These are phyloP conservation scores for Oscheius sp. DNA, from an alignment of 1,140 invertebrate genomes.

Conservation along the genomic window DNA sequence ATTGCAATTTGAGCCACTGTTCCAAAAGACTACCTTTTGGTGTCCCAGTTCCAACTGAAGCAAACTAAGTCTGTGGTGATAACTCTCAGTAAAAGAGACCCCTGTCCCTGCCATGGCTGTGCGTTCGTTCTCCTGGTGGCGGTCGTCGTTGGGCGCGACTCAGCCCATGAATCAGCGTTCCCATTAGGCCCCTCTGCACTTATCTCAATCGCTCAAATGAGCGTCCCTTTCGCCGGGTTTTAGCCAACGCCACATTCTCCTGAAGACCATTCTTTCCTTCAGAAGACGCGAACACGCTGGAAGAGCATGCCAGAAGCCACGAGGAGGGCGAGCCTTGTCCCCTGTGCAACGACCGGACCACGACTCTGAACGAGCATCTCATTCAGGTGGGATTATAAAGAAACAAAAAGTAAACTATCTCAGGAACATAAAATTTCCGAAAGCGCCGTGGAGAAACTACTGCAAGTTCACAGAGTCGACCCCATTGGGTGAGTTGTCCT, in stretches of 20 bases:
- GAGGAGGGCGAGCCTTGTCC: constrained; percentile 40
- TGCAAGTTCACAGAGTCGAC: constrained; percentile 12
- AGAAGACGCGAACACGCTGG: constrained; percentile 32
- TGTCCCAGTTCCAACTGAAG: too few relatives aligned
- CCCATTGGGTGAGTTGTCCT: background rate
- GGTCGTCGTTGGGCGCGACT: too few relatives aligned
- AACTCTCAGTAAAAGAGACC: too few relatives aligned
- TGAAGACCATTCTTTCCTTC: constrained; percentile 16
- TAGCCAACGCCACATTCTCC: too few relatives aligned
- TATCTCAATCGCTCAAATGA: constrained; percentile 6
- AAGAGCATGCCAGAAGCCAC: constrained; percentile 32
- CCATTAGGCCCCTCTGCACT: background rate
- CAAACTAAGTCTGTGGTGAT: too few relatives aligned
- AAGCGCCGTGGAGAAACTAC: constrained; percentile 38
- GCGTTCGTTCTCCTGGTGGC: too few relatives aligned
- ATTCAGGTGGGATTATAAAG: background rate
- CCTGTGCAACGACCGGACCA: constrained; percentile 34
- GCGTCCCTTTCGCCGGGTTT: too few relatives aligned
- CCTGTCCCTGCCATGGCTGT: too few relatives aligned
- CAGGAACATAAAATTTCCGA: constrained; percentile 46
- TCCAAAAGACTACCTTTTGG: too few relatives aligned
- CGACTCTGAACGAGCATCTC: constrained; percentile 17
- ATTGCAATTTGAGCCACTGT: too few relatives aligned
- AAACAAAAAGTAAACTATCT: constrained; percentile 11
- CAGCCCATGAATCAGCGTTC: too few relatives aligned